Percentiles rank a stretch among this genome's conserved stretches.
phyloP scores from a whole-genome alignment of 2,113 vertebrate genomes.

The Phaetusa simplex region DNA sequence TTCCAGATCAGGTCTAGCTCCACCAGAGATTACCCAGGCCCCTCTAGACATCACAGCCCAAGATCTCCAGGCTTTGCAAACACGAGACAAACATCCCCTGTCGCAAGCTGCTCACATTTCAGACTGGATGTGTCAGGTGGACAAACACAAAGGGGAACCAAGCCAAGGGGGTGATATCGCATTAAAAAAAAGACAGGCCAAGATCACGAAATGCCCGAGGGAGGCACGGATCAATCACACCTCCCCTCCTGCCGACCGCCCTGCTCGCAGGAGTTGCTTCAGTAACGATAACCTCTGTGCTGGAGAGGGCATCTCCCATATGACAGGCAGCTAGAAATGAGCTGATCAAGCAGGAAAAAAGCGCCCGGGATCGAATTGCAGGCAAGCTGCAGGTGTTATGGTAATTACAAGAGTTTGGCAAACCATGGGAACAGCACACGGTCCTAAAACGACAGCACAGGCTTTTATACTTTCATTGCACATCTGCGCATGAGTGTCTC shows the following conservation, averaged over 20 bases:
- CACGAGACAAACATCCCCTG: background rate
- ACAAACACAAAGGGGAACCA: background rate
- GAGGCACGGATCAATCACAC: background rate
- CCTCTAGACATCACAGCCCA: background rate
- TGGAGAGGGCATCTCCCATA: background rate
- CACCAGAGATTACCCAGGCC: background rate
- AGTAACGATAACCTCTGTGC: background rate
- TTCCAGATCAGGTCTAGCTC: background rate
- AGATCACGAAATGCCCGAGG: rapidly evolving
- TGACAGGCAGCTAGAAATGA: background rate
- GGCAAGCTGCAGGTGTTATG: constrained; percentile 10
- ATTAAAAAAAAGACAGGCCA: background rate
- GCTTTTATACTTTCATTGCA: background rate
- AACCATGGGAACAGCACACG: background rate
- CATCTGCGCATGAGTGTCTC: background rate
- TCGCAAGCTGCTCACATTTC: background rate
- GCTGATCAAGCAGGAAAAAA: background rate
- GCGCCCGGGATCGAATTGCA: background rate
- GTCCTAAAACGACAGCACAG: background rate
- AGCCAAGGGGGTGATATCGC: background rate
- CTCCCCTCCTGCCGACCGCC: background rate
- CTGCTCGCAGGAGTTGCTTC: background rate
- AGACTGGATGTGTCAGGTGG: background rate
- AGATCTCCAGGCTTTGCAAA: background rate
- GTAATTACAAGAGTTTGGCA: constrained; percentile 11